phyloP scores from a whole-genome alignment of 2,797 vertebrate species.

The Aselliscus stoliczkanus region DNA sequence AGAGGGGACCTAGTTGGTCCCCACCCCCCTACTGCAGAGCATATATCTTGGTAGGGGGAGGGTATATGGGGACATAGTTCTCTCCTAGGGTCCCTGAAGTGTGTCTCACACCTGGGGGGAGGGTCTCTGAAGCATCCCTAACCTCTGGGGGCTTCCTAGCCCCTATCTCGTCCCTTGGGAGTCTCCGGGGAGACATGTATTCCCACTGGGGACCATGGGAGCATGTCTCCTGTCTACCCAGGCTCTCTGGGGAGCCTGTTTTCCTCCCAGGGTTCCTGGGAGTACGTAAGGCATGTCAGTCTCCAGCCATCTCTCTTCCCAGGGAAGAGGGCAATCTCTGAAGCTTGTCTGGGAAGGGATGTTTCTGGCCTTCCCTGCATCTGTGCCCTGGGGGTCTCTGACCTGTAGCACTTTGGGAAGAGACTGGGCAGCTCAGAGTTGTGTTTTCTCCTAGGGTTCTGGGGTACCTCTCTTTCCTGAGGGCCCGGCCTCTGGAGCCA shows the following conservation, averaged over 20 bases:
- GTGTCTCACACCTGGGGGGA: slow-evolving; percentile 21
- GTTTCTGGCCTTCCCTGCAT: background rate
- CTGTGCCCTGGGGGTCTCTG: slow-evolving; percentile 41
- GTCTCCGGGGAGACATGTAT: slow-evolving; percentile 39
- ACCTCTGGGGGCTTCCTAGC: slow-evolving; percentile 46
- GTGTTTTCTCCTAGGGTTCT: slow-evolving; percentile 50
- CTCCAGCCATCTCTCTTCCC: slow-evolving; percentile 61
- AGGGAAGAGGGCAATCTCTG: slow-evolving; percentile 54
- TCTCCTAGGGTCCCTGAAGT: slow-evolving; percentile 55
- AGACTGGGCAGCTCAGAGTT: slow-evolving; percentile 51
- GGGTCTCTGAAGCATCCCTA: slow-evolving; percentile 53
- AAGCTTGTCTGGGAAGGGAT: slow-evolving; percentile 50
- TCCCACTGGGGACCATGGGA: slow-evolving; percentile 46
- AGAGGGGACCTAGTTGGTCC: slow-evolving; percentile 80
- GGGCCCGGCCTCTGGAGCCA: slow-evolving; percentile 53
- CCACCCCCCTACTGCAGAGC: slow-evolving; percentile 52
- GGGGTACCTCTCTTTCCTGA: slow-evolving; percentile 49
- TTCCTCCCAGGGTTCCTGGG: slow-evolving; percentile 64
- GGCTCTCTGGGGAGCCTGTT: slow-evolving; percentile 69
- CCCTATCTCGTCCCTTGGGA: slow-evolving; percentile 59
- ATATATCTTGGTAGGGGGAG: slow-evolving; percentile 86
- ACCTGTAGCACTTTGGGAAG: slow-evolving; percentile 59
- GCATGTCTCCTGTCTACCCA: slow-evolving; percentile 53
- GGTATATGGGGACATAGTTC: slow-evolving; percentile 75
- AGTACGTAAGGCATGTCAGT: slow-evolving; percentile 64